Evolutionary conservation across 2,113 vertebrate species (phyloP).

Genomic region (Mohoua ochrocephala): DNA sequence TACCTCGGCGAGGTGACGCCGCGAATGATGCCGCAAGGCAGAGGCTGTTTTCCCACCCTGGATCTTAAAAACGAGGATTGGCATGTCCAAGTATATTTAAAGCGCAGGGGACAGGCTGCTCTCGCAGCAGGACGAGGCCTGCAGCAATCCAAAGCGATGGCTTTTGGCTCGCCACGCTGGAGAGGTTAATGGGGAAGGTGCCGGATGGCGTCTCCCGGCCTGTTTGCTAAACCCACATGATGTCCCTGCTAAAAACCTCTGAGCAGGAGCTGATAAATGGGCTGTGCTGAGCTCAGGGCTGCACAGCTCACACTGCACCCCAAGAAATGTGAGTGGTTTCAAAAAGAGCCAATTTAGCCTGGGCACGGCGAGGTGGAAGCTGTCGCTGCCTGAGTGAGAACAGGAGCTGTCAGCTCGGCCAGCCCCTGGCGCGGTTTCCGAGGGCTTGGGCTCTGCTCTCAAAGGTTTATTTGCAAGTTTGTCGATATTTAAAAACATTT

Average conservation of each 20-base stretch:
- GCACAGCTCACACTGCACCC: not conserved
- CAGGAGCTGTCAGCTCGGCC: not conserved
- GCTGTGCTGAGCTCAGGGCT: not conserved
- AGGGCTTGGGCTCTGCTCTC: not conserved
- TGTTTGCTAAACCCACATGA: not conserved
- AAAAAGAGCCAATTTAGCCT: not conserved
- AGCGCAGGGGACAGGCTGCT: constrained; percentile 27
- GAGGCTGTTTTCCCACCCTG: not conserved
- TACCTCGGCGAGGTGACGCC: not conserved
- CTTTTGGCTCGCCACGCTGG: not conserved
- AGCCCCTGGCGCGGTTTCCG: not conserved
- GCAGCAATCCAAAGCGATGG: not conserved
- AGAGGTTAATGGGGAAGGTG: constrained; percentile 39
- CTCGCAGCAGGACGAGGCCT: constrained; percentile 26
- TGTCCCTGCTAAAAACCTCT: not conserved
- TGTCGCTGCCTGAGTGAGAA: not conserved
- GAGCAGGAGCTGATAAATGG: constrained; percentile 19
- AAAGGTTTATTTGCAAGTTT: not conserved
- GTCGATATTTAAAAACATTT: not conserved
- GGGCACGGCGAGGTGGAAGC: not conserved
- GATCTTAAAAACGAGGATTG: not conserved
- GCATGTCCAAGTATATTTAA: not conserved
- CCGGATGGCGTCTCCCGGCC: not conserved
- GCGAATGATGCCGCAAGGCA: not conserved
- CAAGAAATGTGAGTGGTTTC: not conserved